phyloP scores from a whole-genome alignment of 2,888 invertebrate genomes.

The Drosophila demipolita region DNA sequence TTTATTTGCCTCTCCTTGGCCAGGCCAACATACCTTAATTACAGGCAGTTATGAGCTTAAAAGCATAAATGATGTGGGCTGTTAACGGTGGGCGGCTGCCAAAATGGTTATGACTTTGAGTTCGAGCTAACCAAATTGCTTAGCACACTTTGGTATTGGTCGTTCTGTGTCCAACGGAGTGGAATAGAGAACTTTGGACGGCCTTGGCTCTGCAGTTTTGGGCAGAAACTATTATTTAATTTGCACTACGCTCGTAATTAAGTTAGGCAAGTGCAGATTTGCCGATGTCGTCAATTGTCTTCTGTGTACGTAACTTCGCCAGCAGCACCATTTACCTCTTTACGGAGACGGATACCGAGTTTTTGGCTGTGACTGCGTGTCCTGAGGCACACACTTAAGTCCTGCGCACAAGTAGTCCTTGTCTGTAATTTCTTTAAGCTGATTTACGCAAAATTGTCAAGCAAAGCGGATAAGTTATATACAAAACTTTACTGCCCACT shows the following conservation, averaged over 20 bases:
- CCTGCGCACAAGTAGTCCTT: constrained; percentile 31
- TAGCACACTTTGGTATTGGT: constrained; percentile 42
- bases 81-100: constrained; percentile 32
- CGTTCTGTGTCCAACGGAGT: constrained; percentile 15
- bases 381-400: constrained; percentile 18
- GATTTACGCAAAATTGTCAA: constrained; percentile 72
- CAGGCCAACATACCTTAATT: constrained; percentile 75
- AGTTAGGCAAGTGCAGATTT: constrained; percentile 78
- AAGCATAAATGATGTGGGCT: constrained; percentile 72
- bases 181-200: constrained; percentile 55
- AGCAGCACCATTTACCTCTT: constrained; percentile 24
- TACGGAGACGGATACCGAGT: background rate
- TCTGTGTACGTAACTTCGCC: constrained; percentile 30
- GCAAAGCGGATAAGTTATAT: constrained; percentile 76
- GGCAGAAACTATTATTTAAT: constrained; percentile 69
- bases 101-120: constrained; percentile 75
- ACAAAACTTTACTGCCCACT: constrained; percentile 54
- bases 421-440: constrained; percentile 77
- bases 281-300: constrained; percentile 49
- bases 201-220: constrained; percentile 53
- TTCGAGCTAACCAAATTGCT: constrained; percentile 68
- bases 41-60: constrained; percentile 79
- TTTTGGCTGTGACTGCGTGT: constrained; percentile 2
- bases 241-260: constrained; percentile 68
- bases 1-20: constrained; percentile 60